phyloP scores from a whole-genome alignment of 2,113 vertebrate species.

The Sigmodon hispidus region DNA sequence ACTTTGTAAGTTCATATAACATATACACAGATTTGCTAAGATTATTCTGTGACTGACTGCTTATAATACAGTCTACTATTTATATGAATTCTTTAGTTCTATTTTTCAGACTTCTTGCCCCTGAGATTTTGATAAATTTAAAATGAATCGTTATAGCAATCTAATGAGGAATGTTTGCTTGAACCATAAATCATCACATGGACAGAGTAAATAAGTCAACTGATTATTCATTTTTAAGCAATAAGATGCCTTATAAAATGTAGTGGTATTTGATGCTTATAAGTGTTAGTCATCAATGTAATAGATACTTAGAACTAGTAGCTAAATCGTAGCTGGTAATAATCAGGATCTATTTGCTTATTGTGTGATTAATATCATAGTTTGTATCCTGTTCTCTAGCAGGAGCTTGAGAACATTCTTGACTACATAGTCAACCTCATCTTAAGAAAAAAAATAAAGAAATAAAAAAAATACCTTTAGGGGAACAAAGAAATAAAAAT shows the following conservation, averaged over 20 bases:
- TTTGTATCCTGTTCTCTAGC: no score
- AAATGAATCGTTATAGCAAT: neutral
- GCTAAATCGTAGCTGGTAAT: slow-evolving; percentile 49
- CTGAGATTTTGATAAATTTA: slow-evolving; percentile 33
- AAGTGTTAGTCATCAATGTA: slow-evolving; percentile 39
- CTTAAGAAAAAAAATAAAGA: neutral
- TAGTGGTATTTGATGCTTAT: slow-evolving; percentile 13
- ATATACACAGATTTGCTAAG: neutral
- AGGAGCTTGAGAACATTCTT: no score
- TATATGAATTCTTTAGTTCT: neutral
- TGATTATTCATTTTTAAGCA: neutral
- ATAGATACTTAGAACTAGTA: slow-evolving; percentile 14
- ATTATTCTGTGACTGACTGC: neutral
- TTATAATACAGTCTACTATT: neutral
- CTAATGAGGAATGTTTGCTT: slow-evolving; percentile 28
- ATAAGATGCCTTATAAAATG: neutral
- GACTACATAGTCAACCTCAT: neutral
- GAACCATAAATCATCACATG: neutral
- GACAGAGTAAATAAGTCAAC: slow-evolving; percentile 26
- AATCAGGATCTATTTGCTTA: neutral
- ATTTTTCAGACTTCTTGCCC: neutral
- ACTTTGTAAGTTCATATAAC: neutral
- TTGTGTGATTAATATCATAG: neutral
- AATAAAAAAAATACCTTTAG: neutral
- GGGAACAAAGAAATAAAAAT: neutral